These are phyloP conservation scores for Todiramphus chloris DNA, from an alignment of 2,113 vertebrate species.

Conservation along the genomic window DNA sequence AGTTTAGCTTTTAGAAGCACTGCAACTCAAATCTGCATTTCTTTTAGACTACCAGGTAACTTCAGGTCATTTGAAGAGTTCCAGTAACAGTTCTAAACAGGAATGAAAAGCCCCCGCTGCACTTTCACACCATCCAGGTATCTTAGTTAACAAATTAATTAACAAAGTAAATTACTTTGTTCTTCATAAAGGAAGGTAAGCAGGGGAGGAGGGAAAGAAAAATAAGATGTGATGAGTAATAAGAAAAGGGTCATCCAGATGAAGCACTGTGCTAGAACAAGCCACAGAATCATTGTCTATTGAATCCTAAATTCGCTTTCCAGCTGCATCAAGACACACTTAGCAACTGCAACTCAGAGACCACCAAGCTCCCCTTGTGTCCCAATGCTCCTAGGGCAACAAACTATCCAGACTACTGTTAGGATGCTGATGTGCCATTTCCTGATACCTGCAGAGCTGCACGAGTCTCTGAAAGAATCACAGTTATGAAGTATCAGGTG, in stretches of 20 bases:
- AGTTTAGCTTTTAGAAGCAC: background rate
- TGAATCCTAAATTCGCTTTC: background rate
- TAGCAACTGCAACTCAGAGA: background rate
- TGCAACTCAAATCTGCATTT: background rate
- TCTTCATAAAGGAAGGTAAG: background rate
- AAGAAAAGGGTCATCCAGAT: background rate
- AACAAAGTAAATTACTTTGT: background rate
- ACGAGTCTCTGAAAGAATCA: background rate
- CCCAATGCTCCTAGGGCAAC: background rate
- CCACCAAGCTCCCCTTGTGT: background rate
- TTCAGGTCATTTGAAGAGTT: background rate
- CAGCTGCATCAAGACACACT: background rate
- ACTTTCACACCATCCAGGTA: background rate
- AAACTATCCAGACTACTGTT: background rate
- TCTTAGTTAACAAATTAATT: background rate
- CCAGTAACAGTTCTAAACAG: background rate
- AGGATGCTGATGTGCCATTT: background rate
- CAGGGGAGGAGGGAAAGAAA: background rate
- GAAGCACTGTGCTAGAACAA: background rate
- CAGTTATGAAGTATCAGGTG: background rate
- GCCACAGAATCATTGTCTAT: background rate
- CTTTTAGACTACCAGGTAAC: background rate
- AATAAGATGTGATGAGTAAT: background rate
- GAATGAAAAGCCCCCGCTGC: background rate
- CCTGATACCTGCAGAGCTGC: background rate